Evolutionary conservation across 2,888 invertebrate species (phyloP).

Genomic region (Diarsia dahlii): DNA sequence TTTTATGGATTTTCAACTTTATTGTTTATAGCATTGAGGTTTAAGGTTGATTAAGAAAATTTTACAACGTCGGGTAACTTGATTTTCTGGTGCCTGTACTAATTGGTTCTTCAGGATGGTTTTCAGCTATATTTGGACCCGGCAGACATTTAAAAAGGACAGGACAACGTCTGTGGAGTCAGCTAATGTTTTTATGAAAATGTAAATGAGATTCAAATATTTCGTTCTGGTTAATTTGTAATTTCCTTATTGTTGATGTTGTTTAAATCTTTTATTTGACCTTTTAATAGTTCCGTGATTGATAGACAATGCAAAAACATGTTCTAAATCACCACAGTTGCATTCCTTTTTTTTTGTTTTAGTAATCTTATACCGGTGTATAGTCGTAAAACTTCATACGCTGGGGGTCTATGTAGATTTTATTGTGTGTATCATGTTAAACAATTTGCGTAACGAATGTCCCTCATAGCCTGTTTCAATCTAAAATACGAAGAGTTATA

Average conservation of each 20-base stretch:
- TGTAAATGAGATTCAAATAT: constrained; percentile 5
- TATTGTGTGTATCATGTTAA: no score
- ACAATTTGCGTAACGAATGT: no score
- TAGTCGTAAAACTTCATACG: no score
- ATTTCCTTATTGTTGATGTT: constrained; percentile 15
- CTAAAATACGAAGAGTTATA: no score
- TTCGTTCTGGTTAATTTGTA: constrained; percentile 2
- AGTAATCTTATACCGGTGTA: no score
- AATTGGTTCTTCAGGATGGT: background rate
- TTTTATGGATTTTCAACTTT: no score
- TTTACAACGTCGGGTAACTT: no score
- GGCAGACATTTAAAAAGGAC: background rate
- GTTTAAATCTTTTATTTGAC: constrained; percentile 1
- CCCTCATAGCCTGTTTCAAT: no score
- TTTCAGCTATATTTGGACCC: background rate
- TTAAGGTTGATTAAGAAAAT: no score
- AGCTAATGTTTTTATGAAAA: background rate
- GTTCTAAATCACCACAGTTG: background rate
- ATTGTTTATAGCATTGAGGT: no score
- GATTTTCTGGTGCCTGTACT: background rate
- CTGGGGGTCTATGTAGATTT: no score
- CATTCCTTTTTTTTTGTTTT: no score
- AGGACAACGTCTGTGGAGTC: background rate
- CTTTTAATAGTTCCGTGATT: constrained; percentile 10
- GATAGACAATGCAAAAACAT: background rate